phyloP scores from a whole-genome alignment of 2,113 vertebrate genomes.

The Aphyosemion australe region DNA sequence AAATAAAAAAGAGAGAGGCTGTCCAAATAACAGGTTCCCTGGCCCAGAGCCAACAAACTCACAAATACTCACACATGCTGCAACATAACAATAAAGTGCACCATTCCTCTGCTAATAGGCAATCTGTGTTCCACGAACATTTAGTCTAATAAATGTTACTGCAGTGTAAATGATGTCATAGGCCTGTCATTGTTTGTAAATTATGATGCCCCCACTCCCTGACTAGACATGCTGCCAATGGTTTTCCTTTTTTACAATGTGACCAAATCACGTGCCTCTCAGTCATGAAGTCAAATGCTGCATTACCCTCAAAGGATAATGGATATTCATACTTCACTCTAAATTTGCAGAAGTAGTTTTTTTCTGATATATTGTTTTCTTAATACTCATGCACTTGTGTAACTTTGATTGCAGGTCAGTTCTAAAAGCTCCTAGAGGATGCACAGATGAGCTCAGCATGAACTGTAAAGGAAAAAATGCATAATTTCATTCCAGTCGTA shows the following conservation, averaged over 20 bases:
- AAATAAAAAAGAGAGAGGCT: slow-evolving; percentile 20
- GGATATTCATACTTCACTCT: slow-evolving; percentile 5
- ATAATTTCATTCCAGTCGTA: slow-evolving; percentile 71
- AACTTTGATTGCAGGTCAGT: neutral
- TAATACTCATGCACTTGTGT: neutral
- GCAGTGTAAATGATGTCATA: slow-evolving; percentile 73
- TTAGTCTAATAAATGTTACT: slow-evolving; percentile 72
- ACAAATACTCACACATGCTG: slow-evolving; percentile 67
- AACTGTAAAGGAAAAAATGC: slow-evolving; percentile 34
- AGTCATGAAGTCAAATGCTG: slow-evolving; percentile 18
- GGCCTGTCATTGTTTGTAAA: slow-evolving; percentile 62
- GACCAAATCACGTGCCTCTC: slow-evolving; percentile 8
- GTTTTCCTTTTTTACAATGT: slow-evolving; percentile 51
- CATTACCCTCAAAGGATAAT: neutral
- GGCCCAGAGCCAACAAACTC: slow-evolving; percentile 69
- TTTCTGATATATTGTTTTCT: slow-evolving; percentile 2
- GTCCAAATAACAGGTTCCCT: slow-evolving; percentile 70
- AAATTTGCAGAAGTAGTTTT: slow-evolving; percentile 6
- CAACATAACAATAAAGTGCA: slow-evolving; percentile 72
- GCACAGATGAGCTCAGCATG: slow-evolving; percentile 37
- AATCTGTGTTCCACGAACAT: slow-evolving; percentile 73
- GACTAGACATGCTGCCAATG: slow-evolving; percentile 48
- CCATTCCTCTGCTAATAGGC: slow-evolving; percentile 69
- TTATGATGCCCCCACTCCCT: slow-evolving; percentile 42
- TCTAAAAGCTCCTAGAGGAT: slow-evolving; percentile 38